Conservation (phyloP, 2,113 vertebrate species). For the Actenoides hombroni region DNA sequence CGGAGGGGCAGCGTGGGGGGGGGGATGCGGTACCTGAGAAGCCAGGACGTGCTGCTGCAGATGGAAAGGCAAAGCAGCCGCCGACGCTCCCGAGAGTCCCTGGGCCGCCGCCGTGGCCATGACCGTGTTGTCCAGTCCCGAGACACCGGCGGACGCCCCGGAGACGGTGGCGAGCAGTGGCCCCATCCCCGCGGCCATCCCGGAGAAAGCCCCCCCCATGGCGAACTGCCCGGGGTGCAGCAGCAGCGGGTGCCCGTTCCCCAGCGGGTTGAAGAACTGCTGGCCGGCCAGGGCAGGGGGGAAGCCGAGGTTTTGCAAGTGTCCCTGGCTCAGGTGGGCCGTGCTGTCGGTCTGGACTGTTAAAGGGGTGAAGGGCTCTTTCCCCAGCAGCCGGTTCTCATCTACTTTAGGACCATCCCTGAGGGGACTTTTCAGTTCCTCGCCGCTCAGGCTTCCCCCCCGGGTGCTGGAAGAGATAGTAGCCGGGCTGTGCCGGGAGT, state of each 20-base stretch:
- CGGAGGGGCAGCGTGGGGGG: no score
- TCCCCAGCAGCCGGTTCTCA: conserved; percentile 82
- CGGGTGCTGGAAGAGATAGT: conserved; percentile 92
- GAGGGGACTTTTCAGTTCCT: conserved; percentile 86
- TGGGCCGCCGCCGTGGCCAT: conserved; percentile 88
- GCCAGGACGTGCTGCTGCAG: conserved; percentile 96
- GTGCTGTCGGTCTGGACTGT: conserved; percentile 89
- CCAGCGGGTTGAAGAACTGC: conserved; percentile 92
- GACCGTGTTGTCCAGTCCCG: conserved; percentile 85
- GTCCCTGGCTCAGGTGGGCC: conserved; percentile 83
- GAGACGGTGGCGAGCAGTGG: conserved; percentile 93
- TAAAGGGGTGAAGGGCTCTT: conserved; percentile 87
- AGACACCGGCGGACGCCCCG: conserved; percentile 80
- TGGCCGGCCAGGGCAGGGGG: conserved; percentile 87
- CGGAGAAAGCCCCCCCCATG: conserved; percentile 93
- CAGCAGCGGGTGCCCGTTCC: conserved; percentile 90
- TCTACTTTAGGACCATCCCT: conserved; percentile 83
- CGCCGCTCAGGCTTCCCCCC: conserved; percentile 69
- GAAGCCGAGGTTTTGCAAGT: conserved; percentile 91
- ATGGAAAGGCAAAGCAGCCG: conserved; percentile 90
- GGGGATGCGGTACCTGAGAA: conserved; percentile 83
- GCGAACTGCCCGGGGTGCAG: conserved; percentile 94
- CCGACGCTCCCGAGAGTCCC: conserved; percentile 81
- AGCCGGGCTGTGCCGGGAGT: conserved; percentile 91
- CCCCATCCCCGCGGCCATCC: conserved; percentile 92